phyloP scores from a whole-genome alignment of 2,888 invertebrate species.

The Molorchus minor region DNA sequence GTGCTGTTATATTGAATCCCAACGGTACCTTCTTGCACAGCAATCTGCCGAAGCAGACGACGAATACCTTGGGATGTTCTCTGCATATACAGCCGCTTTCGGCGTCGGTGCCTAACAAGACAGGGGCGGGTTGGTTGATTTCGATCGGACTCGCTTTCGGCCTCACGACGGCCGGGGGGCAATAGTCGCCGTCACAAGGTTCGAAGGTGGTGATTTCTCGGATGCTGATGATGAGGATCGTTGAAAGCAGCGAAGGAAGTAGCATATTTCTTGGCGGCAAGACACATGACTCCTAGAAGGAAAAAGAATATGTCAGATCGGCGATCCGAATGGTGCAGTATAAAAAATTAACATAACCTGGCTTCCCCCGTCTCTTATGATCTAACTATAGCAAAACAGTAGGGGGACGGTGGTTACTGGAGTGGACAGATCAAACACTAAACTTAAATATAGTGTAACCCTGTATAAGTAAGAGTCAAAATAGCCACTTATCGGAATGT shows the following conservation, averaged over 20 bases:
- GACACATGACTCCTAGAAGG: conserved; percentile 19
- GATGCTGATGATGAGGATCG: neutral
- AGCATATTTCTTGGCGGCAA: conserved; percentile 16
- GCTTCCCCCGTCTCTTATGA: too few species aligned
- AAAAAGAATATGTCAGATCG: neutral
- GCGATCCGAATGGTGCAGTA: too few species aligned
- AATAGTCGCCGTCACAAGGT: conserved; percentile 16
- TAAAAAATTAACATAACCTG: too few species aligned
- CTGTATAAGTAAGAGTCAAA: too few species aligned
- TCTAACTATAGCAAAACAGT: too few species aligned
- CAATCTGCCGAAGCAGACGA: conserved; percentile 67
- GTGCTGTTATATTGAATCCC: conserved; percentile 61
- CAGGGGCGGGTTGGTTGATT: conserved; percentile 13
- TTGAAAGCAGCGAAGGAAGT: conserved; percentile 2
- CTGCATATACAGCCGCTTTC: conserved; percentile 65
- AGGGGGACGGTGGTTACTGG: too few species aligned
- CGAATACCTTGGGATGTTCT: conserved; percentile 57
- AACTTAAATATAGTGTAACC: too few species aligned
- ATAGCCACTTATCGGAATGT: too few species aligned
- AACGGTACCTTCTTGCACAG: conserved; percentile 65
- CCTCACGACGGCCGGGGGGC: neutral
- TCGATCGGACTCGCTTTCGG: conserved; percentile 8
- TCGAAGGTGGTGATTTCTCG: conserved; percentile 1
- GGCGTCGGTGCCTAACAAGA: conserved; percentile 30
- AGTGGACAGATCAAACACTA: too few species aligned